phyloP scores from a whole-genome alignment of 64 coral and sea anemone species.

The Porites australiensis region DNA sequence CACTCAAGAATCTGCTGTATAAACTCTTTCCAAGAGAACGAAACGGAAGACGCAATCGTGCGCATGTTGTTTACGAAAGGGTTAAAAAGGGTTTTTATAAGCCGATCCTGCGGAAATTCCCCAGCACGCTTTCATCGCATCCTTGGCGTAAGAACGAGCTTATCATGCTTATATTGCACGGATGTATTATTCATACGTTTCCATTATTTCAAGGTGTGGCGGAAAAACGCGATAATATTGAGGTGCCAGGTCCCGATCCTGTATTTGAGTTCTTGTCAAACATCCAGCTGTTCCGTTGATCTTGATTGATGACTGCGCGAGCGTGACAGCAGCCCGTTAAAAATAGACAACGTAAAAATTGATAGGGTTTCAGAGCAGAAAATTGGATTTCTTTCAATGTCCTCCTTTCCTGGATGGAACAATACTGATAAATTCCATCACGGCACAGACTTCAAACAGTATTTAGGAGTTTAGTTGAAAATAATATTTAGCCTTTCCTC shows the following conservation, averaged over 20 bases:
- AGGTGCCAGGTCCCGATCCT: neutral
- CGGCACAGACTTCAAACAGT: neutral
- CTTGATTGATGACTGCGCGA: neutral
- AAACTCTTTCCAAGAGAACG: too few species aligned
- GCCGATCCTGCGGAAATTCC: neutral
- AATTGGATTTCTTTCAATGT: neutral
- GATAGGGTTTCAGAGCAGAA: neutral
- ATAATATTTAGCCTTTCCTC: too few species aligned
- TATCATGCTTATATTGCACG: neutral
- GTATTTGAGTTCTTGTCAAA: conserved; percentile 3
- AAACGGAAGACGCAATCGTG: neutral
- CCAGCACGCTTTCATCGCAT: neutral
- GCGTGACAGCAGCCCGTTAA: neutral
- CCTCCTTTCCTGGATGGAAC: neutral
- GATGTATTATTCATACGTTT: neutral
- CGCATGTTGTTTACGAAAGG: neutral
- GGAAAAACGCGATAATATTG: neutral
- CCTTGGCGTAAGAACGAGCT: neutral
- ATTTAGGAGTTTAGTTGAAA: neutral
- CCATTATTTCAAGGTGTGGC: neutral
- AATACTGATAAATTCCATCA: neutral
- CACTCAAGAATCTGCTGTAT: too few species aligned
- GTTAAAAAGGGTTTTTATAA: neutral
- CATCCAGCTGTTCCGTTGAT: neutral
- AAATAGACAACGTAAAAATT: neutral